phyloP scores from a whole-genome alignment of 2,113 vertebrate species.

The Dinomys branickii region DNA sequence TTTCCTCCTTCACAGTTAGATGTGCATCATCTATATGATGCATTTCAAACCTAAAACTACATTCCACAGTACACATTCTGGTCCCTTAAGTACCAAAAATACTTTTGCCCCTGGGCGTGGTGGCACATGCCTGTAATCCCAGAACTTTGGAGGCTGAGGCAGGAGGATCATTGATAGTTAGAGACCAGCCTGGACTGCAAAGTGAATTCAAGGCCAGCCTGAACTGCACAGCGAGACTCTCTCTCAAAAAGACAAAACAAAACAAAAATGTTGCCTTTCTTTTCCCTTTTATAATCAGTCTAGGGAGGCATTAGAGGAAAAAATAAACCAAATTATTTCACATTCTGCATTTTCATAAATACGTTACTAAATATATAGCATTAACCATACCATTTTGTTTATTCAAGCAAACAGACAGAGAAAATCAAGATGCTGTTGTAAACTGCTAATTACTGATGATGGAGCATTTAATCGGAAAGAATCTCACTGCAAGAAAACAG shows the following conservation, averaged over 20 bases:
- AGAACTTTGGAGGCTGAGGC: too few relatives aligned
- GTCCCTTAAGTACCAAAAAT: neutral
- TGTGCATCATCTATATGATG: neutral
- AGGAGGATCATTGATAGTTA: too few relatives aligned
- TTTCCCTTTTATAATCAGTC: neutral
- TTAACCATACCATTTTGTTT: neutral
- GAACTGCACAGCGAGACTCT: too few relatives aligned
- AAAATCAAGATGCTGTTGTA: neutral
- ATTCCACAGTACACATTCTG: neutral
- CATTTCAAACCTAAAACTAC: neutral
- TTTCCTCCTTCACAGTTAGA: neutral
- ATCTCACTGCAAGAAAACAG: constrained; percentile 36
- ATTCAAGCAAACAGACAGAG: neutral
- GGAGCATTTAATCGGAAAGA: constrained; percentile 22
- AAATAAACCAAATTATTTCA: neutral
- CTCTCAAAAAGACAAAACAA: too few relatives aligned
- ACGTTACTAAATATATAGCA: constrained; percentile 10
- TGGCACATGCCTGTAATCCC: too few relatives aligned
- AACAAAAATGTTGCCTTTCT: neutral
- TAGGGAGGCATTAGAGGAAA: neutral
- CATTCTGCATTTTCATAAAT: neutral
- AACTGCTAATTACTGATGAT: constrained; percentile 20
- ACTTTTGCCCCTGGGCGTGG: neutral
- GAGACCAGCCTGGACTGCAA: too few relatives aligned
- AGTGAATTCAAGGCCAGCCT: too few relatives aligned